phyloP scores from a whole-genome alignment of 2,797 vertebrate genomes.

The Scolopax rusticola region DNA sequence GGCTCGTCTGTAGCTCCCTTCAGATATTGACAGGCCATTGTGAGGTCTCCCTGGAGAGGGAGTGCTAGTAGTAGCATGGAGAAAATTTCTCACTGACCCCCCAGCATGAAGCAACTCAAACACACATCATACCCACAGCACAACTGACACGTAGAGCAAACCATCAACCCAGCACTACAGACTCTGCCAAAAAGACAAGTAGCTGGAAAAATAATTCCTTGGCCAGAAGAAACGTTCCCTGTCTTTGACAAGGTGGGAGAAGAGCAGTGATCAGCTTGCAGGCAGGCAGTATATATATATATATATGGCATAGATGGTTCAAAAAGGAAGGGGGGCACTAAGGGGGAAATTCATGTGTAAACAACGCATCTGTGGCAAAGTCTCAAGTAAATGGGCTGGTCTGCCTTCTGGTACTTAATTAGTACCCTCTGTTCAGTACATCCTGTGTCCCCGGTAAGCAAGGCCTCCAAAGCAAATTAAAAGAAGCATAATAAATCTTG shows the following conservation, averaged over 20 bases:
- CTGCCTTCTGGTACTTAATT: conserved; percentile 38
- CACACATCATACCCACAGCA: not conserved
- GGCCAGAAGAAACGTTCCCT: not conserved
- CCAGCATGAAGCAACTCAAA: not conserved
- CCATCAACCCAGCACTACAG: not conserved
- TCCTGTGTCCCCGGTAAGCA: not conserved
- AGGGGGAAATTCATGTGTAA: not conserved
- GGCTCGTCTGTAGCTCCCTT: no score
- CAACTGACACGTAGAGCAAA: not conserved
- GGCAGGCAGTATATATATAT: not conserved
- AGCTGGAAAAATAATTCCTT: not conserved
- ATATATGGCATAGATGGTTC: not conserved
- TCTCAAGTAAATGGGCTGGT: not conserved
- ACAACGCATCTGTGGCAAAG: conserved; percentile 15
- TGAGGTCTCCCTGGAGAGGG: no score
- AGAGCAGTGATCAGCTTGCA: not conserved
- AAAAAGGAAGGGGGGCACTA: not conserved
- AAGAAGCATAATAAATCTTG: not conserved
- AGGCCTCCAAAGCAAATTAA: not conserved
- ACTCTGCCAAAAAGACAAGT: not conserved
- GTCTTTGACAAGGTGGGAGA: not conserved
- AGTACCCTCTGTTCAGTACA: not conserved
- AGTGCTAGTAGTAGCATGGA: not conserved
- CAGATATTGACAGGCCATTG: no score
- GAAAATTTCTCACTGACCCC: not conserved